Evolutionary conservation across 2,888 invertebrate species (phyloP).

Genomic region (Sarcophaga variegata): DNA sequence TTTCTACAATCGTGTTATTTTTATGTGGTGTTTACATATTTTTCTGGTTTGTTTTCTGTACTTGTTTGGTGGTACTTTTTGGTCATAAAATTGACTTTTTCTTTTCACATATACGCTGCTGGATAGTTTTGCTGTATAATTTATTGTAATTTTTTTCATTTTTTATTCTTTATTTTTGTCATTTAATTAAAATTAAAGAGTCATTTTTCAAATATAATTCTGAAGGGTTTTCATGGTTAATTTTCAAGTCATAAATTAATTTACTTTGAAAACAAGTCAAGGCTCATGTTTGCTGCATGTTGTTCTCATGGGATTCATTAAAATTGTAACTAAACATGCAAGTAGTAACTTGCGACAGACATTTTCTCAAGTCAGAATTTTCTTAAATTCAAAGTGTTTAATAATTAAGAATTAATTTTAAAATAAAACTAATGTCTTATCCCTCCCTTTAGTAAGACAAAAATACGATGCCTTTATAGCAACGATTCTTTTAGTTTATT

Average conservation of each 20-base stretch:
- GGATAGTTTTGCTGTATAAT: slow-evolving; percentile 33
- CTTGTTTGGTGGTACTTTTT: slow-evolving; percentile 2
- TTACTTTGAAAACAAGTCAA: not conserved
- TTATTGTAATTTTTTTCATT: slow-evolving; percentile 13
- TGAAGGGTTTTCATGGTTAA: not conserved
- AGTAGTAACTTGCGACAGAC: not conserved
- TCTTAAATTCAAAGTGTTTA: no score
- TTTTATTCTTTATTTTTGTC: slow-evolving; percentile 7
- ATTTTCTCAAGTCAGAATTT: no score
- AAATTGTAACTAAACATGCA: no score
- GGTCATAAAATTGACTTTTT: slow-evolving; percentile 50
- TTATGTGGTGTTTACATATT: slow-evolving; percentile 16
- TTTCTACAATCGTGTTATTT: slow-evolving; percentile 29
- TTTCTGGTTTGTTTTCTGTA: slow-evolving; percentile 4
- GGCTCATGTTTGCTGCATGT: not conserved
- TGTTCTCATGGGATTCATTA: no score
- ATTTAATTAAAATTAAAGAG: slow-evolving; percentile 29
- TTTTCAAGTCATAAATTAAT: not conserved
- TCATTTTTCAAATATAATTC: not conserved
- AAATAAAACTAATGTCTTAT: no score
- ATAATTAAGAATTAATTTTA: no score
- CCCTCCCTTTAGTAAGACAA: no score
- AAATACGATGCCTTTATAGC: no score
- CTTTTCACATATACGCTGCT: slow-evolving; percentile 35
- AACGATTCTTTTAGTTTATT: no score